A percentile compares a stretch with the other conserved stretches of the same genome.
phyloP scores from a whole-genome alignment of 2,113 vertebrate species.

The Hippocampus guttulatus region DNA sequence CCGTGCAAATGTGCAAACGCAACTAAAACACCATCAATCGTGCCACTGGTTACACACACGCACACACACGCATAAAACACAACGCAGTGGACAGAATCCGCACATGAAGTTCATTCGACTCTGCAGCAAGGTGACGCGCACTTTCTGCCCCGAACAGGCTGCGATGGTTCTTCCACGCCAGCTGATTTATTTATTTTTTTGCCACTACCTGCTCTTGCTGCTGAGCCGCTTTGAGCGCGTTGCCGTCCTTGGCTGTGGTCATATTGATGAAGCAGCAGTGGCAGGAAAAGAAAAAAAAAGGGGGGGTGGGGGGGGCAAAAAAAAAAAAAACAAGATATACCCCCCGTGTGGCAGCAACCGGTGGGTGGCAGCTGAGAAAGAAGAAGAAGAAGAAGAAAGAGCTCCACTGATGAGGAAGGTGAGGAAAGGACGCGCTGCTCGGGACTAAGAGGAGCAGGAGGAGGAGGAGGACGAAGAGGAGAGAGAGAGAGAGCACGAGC shows the following conservation, averaged over 20 bases:
- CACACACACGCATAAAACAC: background rate
- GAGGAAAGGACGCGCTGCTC: slow-evolving; percentile 21
- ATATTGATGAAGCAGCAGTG: slow-evolving; percentile 65
- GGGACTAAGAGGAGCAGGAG: slow-evolving; percentile 54
- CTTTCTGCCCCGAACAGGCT: background rate
- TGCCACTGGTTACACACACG: background rate
- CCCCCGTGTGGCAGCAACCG: slow-evolving; percentile 21
- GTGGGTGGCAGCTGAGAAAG: background rate
- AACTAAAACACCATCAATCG: background rate
- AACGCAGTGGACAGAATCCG: background rate
- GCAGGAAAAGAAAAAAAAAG: background rate
- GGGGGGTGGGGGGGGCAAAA: slow-evolving; percentile 22
- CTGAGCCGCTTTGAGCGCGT: slow-evolving; percentile 79
- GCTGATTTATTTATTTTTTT: background rate
- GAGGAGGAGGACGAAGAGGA: slow-evolving; percentile 28
- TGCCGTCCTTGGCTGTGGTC: slow-evolving; percentile 92
- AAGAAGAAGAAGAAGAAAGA: background rate
- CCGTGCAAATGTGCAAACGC: background rate
- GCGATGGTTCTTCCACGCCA: background rate
- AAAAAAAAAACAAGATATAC: slow-evolving; percentile 9
- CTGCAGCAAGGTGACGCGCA: background rate
- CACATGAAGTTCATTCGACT: background rate
- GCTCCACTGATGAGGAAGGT: background rate
- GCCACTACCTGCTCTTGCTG: slow-evolving; percentile 90
- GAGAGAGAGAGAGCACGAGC: slow-evolving; percentile 40